Base-by-base conservation (phyloP, 2,888 invertebrate genomes). In the Sialis lutaria region DNA sequence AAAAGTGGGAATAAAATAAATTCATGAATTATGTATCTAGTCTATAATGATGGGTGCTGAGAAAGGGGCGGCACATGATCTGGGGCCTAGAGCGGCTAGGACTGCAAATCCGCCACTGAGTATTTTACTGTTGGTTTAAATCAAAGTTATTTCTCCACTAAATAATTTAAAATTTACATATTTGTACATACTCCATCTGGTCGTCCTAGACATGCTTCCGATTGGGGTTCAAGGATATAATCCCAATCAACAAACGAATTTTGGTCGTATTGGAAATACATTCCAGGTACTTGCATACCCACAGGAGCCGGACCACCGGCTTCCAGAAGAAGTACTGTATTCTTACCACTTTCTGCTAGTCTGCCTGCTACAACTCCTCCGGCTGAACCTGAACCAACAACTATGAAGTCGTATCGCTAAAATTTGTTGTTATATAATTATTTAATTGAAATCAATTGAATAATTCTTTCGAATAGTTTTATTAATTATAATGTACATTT, bases 331-430 rank as follows among this genome's bases (percentile, higher is more conserved):
- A 49, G 32, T 7, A 50, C 50, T 9, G 22, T 35, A 46, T 47
- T 44, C 12, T 46, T 32, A 7, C 9, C 8, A 10, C 42, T 46
- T 35, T 50, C 50, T 12, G 48, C 45, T 37, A 50, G 22, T 30
- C 50, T 10, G 6, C 46, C 43, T 9, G 50, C 48, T 9, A 50
- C 47, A 6, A 50, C 48, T 2, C 45, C 34, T 39, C 50, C 50
- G 6, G 44, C 48, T 30, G 44, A 12, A 8, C 50, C 50, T 4
- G 48, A 46, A n/a, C 50, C 50, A 8, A 50, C 46, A 6, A 50
- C 48, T 13, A 50, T 47, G 31, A 48, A 50, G 39, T 50, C 48
- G 7, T 45, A 47, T 47, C 4, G 22, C 22, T 22, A 22, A 22
- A 22, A 22, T 22, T 22, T 22, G 22, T 22, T 22, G 2, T 22